Evolutionary conservation across 2,113 vertebrate species (phyloP), one percentile per base, ranked within the genome.

Genomic region (Oryzias celebensis): DNA sequence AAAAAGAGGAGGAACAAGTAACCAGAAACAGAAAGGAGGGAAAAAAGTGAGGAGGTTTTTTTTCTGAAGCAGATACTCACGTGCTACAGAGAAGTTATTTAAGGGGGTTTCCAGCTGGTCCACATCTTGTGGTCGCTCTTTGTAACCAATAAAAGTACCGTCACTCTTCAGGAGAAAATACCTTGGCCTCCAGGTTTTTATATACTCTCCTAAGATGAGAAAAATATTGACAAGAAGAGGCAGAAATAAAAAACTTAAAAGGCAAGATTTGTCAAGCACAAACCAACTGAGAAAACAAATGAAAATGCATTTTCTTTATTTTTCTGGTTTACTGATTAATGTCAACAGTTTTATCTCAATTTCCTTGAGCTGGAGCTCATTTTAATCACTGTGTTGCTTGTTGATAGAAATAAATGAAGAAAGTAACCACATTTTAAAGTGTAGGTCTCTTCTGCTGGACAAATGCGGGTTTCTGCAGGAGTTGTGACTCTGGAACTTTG

Each of bases 31-130:
- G 57, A 65, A 15, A 55, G 44, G 73, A 56, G 47, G 80, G 71
- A 71, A 49, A 46, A 50, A 59, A 60, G 52, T 67, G 67, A 43
- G 68, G 70, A 70, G 74, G 60, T 56, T 62, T 60, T 64, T 53
- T 79, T 81, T 66, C 41, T 68, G 54, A 73, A 71, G 70, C 58
- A 82, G 72, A 89, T 79, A 94, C 96, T 97, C 83, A 99, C 96
- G 94, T 75, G 94, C 96, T 87, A 99, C 96, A 0, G 97, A 99
- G 91, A 98, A 99, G 92, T 99, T 98, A 90, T 99, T 98, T 83
- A 99, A 91, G 48, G 97, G 96, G 0, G 94, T 94, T 88, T 98
- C 96, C 26, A 97, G 89, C 75, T 97, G 96, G 85, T 98, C 96
- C 20, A 96, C 91, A 36, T 98, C 95, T 91, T 98, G 96, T 0